A percentile compares a stretch with the other conserved stretches of the same genome.
Conservation (phyloP, 2,797 vertebrate species). For the Lacerta agilis region DNA sequence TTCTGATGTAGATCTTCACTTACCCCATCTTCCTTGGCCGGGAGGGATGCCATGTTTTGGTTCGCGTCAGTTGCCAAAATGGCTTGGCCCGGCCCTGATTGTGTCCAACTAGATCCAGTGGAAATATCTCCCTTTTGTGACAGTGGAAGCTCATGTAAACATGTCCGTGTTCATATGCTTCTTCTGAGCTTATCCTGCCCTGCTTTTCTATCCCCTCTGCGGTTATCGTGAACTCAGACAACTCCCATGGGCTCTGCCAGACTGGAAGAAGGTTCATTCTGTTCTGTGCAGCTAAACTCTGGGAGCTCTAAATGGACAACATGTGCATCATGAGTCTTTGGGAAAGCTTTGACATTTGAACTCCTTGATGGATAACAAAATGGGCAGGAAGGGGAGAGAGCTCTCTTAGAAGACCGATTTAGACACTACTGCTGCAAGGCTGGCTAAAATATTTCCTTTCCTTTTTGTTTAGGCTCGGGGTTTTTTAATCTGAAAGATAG, state of each 20-base stretch:
- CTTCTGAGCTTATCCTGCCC: constrained; percentile 2
- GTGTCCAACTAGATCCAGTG: not conserved
- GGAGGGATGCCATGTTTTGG: no score
- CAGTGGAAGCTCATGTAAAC: not conserved
- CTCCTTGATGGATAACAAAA: constrained; percentile 66
- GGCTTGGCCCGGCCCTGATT: no score
- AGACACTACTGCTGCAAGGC: constrained; percentile 68
- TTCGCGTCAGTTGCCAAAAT: no score
- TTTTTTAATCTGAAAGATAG: not conserved
- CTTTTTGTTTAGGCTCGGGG: constrained; percentile 47
- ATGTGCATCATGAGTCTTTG: constrained; percentile 73
- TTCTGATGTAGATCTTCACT: no score
- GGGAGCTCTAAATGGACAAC: constrained; percentile 68
- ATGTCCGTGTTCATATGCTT: not conserved
- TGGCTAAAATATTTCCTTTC: constrained; percentile 66
- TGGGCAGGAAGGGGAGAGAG: constrained; percentile 48
- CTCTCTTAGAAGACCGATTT: constrained; percentile 69
- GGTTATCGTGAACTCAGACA: constrained; percentile 3
- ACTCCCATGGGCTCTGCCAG: constrained; percentile 22
- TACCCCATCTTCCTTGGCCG: no score
- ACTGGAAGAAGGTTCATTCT: constrained; percentile 48
- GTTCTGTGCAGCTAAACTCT: constrained; percentile 63
- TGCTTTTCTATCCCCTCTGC: constrained; percentile 18
- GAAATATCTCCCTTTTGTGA: not conserved
- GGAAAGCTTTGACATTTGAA: constrained; percentile 80